Evolutionary conservation across 2,797 vertebrate genomes (phyloP).

Genomic region (Mus caroli): DNA sequence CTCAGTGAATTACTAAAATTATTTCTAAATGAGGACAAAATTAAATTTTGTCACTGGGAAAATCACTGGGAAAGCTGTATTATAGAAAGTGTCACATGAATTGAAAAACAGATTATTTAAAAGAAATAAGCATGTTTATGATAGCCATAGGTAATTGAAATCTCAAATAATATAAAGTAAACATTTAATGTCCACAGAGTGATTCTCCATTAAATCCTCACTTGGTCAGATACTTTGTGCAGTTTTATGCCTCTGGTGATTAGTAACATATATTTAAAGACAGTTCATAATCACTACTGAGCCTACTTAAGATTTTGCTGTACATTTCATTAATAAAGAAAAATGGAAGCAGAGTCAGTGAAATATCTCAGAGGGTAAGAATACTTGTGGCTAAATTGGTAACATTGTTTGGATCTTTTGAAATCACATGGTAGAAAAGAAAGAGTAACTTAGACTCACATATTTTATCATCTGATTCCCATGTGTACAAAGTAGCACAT

Average conservation of each 20-base stretch:
- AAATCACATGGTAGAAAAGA: background rate
- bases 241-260: background rate
- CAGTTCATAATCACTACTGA: background rate
- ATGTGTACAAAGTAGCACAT: background rate
- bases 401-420: too few species aligned
- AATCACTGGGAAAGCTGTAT: background rate
- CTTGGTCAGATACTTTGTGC: background rate
- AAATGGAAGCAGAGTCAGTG: too few species aligned
- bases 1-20: background rate
- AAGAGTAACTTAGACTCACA: too few species aligned
- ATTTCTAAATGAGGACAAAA: background rate
- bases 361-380: too few species aligned
- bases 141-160: background rate
- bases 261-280: conserved; percentile 18
- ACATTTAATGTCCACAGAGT: background rate
- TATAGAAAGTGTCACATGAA: background rate
- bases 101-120: background rate
- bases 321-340: background rate
- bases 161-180: background rate
- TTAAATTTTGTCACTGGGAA: too few species aligned
- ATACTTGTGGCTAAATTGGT: background rate
- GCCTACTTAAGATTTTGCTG: background rate
- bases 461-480: background rate
- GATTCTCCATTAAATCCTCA: conserved; percentile 1
- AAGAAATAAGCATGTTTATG: conserved; percentile 23